phyloP scores from a whole-genome alignment of 2,113 vertebrate species.

The Rallus limicola region DNA sequence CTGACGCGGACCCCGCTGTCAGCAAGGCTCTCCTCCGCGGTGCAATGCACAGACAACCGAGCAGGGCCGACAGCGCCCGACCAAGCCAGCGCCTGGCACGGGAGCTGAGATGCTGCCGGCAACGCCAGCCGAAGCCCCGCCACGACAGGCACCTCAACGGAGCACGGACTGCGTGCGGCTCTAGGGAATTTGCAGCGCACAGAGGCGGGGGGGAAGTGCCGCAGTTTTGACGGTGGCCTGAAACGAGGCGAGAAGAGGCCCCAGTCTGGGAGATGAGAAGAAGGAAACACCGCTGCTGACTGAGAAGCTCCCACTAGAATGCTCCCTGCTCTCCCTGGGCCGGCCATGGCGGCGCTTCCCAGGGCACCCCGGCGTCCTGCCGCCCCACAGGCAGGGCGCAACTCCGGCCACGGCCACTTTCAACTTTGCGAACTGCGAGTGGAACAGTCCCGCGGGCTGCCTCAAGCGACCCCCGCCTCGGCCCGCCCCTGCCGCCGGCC shows the following conservation, averaged over 20 bases:
- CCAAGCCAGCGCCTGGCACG: neutral
- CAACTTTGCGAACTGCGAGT: accelerated
- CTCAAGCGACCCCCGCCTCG: no score
- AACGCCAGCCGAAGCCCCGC: neutral
- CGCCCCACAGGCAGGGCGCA: accelerated
- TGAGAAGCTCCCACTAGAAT: no score
- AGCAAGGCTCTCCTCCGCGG: no score
- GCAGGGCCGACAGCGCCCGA: no score
- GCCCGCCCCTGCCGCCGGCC: neutral
- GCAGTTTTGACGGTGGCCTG: accelerated
- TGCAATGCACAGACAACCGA: accelerated
- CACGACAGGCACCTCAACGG: neutral
- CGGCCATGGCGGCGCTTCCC: accelerated
- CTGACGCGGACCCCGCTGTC: neutral
- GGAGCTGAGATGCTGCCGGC: no score
- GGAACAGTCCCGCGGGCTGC: accelerated
- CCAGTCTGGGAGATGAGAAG: accelerated
- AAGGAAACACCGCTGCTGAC: neutral
- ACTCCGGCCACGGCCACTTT: accelerated
- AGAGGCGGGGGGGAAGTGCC: accelerated
- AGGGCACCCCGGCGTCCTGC: accelerated
- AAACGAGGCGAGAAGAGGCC: accelerated
- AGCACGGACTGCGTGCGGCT: no score
- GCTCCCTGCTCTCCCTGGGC: accelerated
- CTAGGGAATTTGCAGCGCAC: no score